Evolutionary conservation across 2,888 invertebrate genomes (phyloP).

Genomic region (Steinernema scapterisci): DNA sequence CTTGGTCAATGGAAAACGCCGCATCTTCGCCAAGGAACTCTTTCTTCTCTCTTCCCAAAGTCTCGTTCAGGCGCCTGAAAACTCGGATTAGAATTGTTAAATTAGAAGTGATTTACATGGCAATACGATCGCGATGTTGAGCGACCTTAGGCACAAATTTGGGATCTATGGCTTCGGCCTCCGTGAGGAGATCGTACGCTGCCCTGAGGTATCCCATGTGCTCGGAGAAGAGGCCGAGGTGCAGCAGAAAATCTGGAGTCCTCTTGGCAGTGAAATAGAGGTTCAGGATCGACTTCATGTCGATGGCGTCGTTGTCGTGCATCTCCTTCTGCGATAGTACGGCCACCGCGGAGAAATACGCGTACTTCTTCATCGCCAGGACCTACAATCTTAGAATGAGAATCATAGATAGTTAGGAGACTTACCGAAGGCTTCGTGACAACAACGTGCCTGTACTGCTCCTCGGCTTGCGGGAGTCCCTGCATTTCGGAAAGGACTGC

Average conservation of each 20-base stretch:
- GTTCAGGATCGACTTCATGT: constrained; percentile 36
- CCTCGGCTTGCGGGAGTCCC: constrained; percentile 37
- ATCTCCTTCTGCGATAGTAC: background rate
- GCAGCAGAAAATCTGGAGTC: constrained; percentile 23
- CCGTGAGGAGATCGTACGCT: constrained; percentile 31
- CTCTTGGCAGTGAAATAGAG: constrained; percentile 29
- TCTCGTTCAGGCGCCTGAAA: background rate
- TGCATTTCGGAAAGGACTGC: constrained; percentile 17
- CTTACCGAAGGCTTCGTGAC: constrained; percentile 40
- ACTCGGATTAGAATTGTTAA: background rate
- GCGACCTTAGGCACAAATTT: background rate
- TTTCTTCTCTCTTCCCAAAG: background rate
- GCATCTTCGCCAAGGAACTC: background rate
- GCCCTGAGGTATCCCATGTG: constrained; percentile 40
- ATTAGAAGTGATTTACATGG: background rate
- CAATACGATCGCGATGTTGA: background rate
- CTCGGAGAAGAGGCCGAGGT: constrained; percentile 34
- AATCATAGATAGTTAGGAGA: background rate
- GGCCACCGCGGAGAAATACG: constrained; percentile 31
- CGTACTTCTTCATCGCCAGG: constrained; percentile 35
- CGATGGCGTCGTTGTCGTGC: constrained; percentile 38
- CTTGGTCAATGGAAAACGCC: constrained; percentile 14
- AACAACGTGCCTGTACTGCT: constrained; percentile 40
- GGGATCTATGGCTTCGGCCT: background rate
- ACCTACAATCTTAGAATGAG: constrained; percentile 5